Evolutionary conservation across 2,113 vertebrate genomes (phyloP), one percentile per base, ranked within the genome.

Genomic region (Oreocharis arfaki): DNA sequence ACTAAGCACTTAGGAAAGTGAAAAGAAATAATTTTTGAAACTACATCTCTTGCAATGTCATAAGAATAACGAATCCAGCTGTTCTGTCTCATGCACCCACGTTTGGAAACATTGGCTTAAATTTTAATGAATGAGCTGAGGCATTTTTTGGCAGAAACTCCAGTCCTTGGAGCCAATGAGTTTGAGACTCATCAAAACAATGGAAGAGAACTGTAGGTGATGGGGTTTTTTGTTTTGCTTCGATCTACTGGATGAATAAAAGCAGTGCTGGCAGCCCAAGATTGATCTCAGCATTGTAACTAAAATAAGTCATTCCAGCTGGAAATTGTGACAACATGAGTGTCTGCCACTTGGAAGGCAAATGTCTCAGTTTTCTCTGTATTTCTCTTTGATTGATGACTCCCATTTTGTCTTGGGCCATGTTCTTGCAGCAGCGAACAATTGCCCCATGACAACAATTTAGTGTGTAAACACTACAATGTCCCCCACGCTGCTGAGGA

Each of bases 111-210:
- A 24, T 55, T 78, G 49, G 61, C 77, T 80, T 95, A 42, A 94
- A 92, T 87, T 70, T 83, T 87, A 93, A 96, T 50, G 28, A 79
- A 88, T 80, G 78, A 95, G 39, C 10, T 0, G 8, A 53, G 59
- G 56, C 10, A 1, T 50, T 96, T 90, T 96, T 94, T 95, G 87
- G 94, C 96, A 95, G 84, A 59, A 91, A 60, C 60, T 77, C 57
- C 75, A 65, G 15, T 92, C 89, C 86, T 93, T 89, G 80, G 76
- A 94, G 94, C 79, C 90, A 86, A 5, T 75, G 84, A 85, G 75
- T 95, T 87, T 74, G 50, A 91, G 64, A 55, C 75, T 93, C 87
- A 90, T 97, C 94, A 95, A 96, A 96, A 91, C 84, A 94, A 94
- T 80, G 85, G 47, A 94, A 94, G 67, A 0, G 0, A 93, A 79